Evolutionary conservation across 1,140 invertebrate genomes (phyloP), one percentile per base, ranked within the genome.

Genomic region (Daktulosphaira vitifoliae): DNA sequence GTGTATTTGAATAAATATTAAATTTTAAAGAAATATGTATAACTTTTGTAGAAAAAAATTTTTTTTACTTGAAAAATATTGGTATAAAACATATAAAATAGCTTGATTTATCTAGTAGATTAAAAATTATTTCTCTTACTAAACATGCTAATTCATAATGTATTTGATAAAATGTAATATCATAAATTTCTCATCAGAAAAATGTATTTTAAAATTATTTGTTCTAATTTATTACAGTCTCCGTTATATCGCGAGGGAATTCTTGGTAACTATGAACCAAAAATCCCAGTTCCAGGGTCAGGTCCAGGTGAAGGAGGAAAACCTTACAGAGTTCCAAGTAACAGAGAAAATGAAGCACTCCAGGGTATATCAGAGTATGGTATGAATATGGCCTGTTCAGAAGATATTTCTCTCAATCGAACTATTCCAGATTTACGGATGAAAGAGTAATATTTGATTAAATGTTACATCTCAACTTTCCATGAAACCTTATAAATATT

Each of bases 361-460:
- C 82, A 86, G 69, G 85, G 88, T 0, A 86, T 92, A 68, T 80
- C 79, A 2, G 90, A 96, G 73, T 96, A 93, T 79, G 95, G 95
- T 33, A 98, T 98, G 86, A 98, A 98, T 73, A 93, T 98, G 77
- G 86, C 91, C 18, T 92, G 89, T 69, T 96, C 93, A n/a, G 87
- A 98, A 79, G 90, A 94, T 73, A 97, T 98, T 71, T 81, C 86
- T 8, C 73, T 78, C 65, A 81, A 86, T 73, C 79, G 95, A 70
- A 78, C 84, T 8, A 86, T 98, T 67, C 86, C 87, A 22, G 95
- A 98, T 75, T 90, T 91, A 0, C 79, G 95, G 64, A 75, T 89
- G 29, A 78, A 84, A 39, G 92, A 97, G 84, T 88, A 76, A 78
- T 79, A 77, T 18, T 39, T 6, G 13, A 44, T 51, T 52, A 6